Conservation (phyloP, 2,113 vertebrate species). For the Megaleporinus macrocephalus region DNA sequence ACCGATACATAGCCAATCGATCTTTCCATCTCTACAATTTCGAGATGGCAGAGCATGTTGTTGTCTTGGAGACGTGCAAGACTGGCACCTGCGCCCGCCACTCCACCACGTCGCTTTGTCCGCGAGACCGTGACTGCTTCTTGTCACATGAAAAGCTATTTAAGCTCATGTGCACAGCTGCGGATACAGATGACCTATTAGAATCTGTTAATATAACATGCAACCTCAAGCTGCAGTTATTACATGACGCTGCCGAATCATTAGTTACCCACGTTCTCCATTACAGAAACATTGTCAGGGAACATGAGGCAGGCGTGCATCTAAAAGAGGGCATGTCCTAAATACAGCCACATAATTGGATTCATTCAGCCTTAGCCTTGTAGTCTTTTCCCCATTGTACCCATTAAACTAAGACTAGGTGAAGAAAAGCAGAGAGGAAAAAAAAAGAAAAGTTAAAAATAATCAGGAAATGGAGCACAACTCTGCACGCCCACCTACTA, state of each 20-base stretch:
- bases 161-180: too few relatives aligned
- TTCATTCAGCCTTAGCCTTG: constrained; percentile 43
- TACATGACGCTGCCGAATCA: constrained; percentile 1
- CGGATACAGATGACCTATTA: background rate
- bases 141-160: too few relatives aligned
- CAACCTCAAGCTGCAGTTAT: constrained; percentile 22
- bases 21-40: too few relatives aligned
- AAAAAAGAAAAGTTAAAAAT: constrained; percentile 53
- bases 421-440: constrained; percentile 11
- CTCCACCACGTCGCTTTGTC: too few relatives aligned
- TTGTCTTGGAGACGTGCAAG: too few relatives aligned
- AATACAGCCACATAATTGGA: constrained; percentile 60
- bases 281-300: constrained; percentile 38
- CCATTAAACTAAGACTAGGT: constrained; percentile 46
- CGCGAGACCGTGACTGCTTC: too few relatives aligned
- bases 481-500: background rate
- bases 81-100: too few relatives aligned
- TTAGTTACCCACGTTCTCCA: constrained; percentile 38
- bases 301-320: constrained; percentile 20
- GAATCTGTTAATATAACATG: constrained; percentile 1
- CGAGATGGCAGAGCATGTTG: too few relatives aligned
- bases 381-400: constrained; percentile 42
- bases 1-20: too few relatives aligned
- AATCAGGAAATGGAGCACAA: constrained; percentile 49
- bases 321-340: constrained; percentile 50